Conservation (phyloP, 2,888 invertebrate genomes). For the Xanthia icteritia region DNA sequence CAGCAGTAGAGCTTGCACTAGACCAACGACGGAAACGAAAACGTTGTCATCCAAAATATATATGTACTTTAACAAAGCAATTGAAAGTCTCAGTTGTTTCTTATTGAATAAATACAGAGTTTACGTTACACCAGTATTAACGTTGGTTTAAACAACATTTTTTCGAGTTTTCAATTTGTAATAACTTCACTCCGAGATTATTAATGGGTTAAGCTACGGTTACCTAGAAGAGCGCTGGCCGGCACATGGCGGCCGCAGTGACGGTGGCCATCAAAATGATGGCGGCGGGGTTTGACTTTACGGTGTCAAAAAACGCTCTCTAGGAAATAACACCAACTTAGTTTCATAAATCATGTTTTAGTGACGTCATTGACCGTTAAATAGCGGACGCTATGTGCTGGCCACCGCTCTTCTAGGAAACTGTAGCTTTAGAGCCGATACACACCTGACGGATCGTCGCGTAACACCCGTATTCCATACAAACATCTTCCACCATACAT, state of each 20-base stretch:
- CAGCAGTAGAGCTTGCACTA: neutral
- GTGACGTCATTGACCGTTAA: neutral
- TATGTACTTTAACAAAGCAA: conserved; percentile 1
- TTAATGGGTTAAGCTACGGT: too few species aligned
- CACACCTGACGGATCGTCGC: neutral
- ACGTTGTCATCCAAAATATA: neutral
- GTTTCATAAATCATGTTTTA: neutral
- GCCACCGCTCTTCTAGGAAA: neutral
- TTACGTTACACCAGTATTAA: neutral
- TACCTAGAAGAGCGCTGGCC: too few species aligned
- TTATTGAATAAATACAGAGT: neutral
- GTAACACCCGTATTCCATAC: neutral
- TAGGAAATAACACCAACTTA: neutral
- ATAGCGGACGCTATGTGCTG: neutral
- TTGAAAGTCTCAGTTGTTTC: neutral
- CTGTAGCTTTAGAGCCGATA: neutral
- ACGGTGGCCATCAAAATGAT: neutral
- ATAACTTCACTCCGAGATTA: neutral
- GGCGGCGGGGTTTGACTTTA: neutral
- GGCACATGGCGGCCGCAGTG: neutral
- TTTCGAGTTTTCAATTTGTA: neutral
- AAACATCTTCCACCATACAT: neutral
- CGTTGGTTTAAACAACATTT: too few species aligned
- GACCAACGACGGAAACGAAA: neutral
- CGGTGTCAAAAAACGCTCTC: neutral